Conservation (phyloP, 2,113 vertebrate genomes). For the Corythaixoides concolor region DNA sequence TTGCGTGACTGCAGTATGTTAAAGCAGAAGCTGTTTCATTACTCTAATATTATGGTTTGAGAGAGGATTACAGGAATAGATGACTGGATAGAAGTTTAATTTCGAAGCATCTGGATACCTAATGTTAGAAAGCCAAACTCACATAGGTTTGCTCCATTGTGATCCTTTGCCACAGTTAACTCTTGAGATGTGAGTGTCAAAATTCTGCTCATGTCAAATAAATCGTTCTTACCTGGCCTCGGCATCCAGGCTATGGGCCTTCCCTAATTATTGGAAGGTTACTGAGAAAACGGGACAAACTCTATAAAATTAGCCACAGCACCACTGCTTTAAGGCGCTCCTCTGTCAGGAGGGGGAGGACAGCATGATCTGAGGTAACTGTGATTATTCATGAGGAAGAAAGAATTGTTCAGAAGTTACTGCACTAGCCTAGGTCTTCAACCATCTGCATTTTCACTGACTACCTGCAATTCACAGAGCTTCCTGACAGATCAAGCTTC, state of each 20-base stretch:
- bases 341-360: neutral
- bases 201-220: neutral
- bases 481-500: neutral
- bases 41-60: neutral
- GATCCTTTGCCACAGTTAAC: neutral
- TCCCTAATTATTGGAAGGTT: neutral
- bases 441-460: neutral
- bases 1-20: neutral
- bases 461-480: neutral
- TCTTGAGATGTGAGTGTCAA: neutral
- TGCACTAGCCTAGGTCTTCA: neutral
- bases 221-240: neutral
- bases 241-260: neutral
- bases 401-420: neutral
- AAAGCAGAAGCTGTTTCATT: neutral
- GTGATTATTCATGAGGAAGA: neutral
- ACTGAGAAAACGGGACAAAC: neutral
- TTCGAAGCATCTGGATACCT: neutral
- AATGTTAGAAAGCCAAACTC: neutral
- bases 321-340: neutral
- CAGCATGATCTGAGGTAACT: neutral
- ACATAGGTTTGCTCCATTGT: neutral
- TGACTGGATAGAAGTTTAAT: neutral
- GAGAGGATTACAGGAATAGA: neutral
- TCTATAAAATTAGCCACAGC: neutral